Evolutionary conservation across 2,797 vertebrate genomes (phyloP), one percentile per base, ranked within the genome.

Genomic region (Xenops minutus): DNA sequence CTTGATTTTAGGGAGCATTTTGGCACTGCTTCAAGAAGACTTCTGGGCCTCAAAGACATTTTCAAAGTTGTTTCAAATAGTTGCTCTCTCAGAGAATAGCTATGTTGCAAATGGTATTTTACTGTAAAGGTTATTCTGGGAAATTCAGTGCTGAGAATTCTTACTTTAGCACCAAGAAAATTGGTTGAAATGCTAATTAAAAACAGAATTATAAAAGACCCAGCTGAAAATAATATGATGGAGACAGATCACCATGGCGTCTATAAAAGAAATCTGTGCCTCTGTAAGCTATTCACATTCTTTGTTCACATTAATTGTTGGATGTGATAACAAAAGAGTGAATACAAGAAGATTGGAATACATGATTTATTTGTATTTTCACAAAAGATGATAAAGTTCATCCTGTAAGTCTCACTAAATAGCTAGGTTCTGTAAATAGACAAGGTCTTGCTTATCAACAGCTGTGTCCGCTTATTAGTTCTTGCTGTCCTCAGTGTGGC

Each of bases 221-320:
- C 86, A 92, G 36, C 73, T 91, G 93, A 97, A 96, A 96, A 95
- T 84, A 95, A 81, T 89, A 91, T 62, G 69, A 96, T 76, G 66
- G 85, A 92, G 82, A 94, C 69, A 92, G 85, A 92, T 89, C 76
- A 78, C 85, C 82, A 88, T 46, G 69, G 82, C 85, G 96, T 91
- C 93, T 89, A 79, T 94, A 93, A 96, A 94, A 94, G 75, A 94
- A 95, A 92, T 94, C 87, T 89, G 43, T 92, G 82, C 69, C 85
- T 96, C 82, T 94, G 62, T 93, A 92, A 94, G 82, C 88, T 84
- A 96, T 93, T 95, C 89, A 81, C 89, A 85, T 95, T 95, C 84
- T 94, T 95, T 88, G 39, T 66, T 73, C 88, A 85, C 67, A 84
- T 90, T 95, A 96, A 92, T 96, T 96, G 93, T 86, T 94, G 87